Base-by-base conservation (phyloP, 2,888 invertebrate species). In the Euproctis similis region DNA sequence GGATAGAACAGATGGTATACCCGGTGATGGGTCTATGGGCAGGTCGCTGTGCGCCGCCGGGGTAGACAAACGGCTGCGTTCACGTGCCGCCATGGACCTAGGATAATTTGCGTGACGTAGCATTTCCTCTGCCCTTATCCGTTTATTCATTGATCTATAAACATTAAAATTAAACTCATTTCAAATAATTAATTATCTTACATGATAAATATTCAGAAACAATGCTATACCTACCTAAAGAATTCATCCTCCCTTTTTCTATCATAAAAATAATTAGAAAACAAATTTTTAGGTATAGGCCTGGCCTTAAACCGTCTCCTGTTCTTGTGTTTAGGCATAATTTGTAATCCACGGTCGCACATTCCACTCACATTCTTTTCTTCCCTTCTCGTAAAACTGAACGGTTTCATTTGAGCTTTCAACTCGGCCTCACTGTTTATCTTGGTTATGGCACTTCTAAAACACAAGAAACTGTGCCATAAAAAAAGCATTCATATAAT, bases 231-330 rank as follows among this genome's bases (percentile, higher is more conserved):
- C 12, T 51, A 90, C 90, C 90, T 86, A 62, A 89, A 90, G 68
- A 88, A 92, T 42, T 91, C 90, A 46, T 91, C 89, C 55, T 92
- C 90, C 41, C 89, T 86, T 85, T 89, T 89, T 58, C 88, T 90
- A 39, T 89, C 87, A 41, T 91, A 91, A 49, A 91, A 86, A 39
- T 89, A 89, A 52, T 90, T 90, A 8, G 89, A 89, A 55, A 91
- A 91, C 11, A 91, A 68, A 63, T 90, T 89, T 55, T 86, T 90
- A 1, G 92, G 91, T 6, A 91, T 87, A 0, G 91, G 91, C 41
- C 88, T 88, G 0, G 91, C 91, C 51, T 75, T 86, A 53, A 92
- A 91, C 22, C 78, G 69, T 46, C 86, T 87, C 39, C 78, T 86
- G 72, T 69, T 85, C 50, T 56, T 85, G 17, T 52, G 49, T 36